Conservation (phyloP, 2,113 vertebrate species). For the Chloroceryle aenea region DNA sequence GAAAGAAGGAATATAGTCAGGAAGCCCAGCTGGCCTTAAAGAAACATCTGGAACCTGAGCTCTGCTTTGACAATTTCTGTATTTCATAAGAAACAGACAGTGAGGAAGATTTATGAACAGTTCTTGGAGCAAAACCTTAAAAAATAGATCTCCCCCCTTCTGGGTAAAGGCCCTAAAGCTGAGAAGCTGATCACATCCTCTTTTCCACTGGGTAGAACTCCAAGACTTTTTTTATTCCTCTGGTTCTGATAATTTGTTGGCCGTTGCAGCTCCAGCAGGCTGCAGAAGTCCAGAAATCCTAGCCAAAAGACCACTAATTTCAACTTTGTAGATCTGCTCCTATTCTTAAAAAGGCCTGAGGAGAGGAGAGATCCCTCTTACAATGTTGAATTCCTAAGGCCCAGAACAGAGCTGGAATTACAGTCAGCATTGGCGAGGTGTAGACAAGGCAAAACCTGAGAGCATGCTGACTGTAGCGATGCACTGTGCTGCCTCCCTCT, state of each 20-base stretch:
- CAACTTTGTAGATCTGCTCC: background rate
- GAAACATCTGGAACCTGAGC: background rate
- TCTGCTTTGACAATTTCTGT: background rate
- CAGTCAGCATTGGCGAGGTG: background rate
- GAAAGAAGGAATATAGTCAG: background rate
- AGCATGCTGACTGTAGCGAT: background rate
- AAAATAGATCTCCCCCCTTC: background rate
- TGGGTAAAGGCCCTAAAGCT: background rate
- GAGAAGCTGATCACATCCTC: background rate
- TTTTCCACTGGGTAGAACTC: constrained; percentile 17
- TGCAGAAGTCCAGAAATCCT: background rate
- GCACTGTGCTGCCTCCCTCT: background rate
- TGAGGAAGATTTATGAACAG: background rate
- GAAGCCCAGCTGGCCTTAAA: background rate
- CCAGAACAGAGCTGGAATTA: background rate
- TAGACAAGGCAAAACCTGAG: background rate
- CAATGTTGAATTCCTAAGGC: background rate
- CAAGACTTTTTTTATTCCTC: background rate
- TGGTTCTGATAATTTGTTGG: background rate
- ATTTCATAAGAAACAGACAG: background rate
- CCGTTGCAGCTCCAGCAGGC: background rate
- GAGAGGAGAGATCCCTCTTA: background rate
- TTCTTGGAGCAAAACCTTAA: background rate
- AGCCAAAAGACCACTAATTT: background rate
- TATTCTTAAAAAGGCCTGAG: background rate